Percentiles rank a stretch among this genome's conserved stretches.
Conservation (phyloP, 1,140 invertebrate genomes). For the Magallana gigas region DNA sequence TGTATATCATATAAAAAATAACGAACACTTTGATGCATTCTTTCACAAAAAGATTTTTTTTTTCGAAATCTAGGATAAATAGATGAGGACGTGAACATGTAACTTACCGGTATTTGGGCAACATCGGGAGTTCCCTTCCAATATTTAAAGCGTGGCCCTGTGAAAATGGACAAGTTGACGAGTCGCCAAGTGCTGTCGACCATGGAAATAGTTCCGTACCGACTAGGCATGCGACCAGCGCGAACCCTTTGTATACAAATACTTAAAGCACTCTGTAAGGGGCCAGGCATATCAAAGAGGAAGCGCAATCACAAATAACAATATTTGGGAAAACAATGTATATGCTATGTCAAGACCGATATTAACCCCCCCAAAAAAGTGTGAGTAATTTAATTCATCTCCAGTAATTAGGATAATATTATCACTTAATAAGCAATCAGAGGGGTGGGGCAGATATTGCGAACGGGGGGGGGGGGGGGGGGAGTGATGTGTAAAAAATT, state of each 20-base stretch:
- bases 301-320: not conserved
- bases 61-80: no score
- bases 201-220: not conserved
- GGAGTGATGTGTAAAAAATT: no score
- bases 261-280: not conserved
- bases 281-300: not conserved
- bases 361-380: no score
- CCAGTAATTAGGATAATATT: no score
- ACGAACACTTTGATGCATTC: no score
- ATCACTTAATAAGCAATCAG: no score
- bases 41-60: no score
- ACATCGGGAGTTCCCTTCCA: not conserved
- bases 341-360: no score
- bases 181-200: conserved; percentile 29
- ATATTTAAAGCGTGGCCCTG: not conserved
- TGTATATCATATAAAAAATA: no score
- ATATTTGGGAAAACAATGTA: not conserved
- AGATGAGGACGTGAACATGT: not conserved
- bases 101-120: not conserved
- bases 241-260: not conserved
- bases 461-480: no score
- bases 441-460: no score
- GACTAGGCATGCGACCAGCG: not conserved
- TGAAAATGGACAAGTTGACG: conserved; percentile 1
- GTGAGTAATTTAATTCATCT: no score